These are phyloP conservation scores for Drosophila robusta DNA, from an alignment of 2,888 invertebrate species.

Conservation along the genomic window DNA sequence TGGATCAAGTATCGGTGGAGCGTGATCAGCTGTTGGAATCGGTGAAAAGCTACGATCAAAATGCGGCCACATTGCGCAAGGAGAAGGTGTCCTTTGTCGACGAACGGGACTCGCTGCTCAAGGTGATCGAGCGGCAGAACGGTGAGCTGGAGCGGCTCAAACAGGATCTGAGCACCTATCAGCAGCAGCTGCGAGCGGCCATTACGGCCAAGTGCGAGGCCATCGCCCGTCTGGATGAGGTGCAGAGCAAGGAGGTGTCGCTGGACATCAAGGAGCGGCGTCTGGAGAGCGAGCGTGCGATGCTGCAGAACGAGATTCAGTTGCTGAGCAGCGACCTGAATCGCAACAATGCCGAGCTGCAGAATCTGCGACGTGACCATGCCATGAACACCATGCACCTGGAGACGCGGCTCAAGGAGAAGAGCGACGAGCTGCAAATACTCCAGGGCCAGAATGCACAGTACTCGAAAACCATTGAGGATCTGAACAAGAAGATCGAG, in stretches of 20 bases:
- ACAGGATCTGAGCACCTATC: conserved; percentile 88
- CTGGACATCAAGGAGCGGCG: conserved; percentile 93
- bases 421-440: conserved; percentile 91
- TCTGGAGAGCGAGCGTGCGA: conserved; percentile 92
- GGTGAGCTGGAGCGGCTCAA: conserved; percentile 90
- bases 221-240: conserved; percentile 91
- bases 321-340: conserved; percentile 92
- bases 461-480: conserved; percentile 89
- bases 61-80: conserved; percentile 88
- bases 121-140: conserved; percentile 90
- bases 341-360: conserved; percentile 91
- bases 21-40: conserved; percentile 88
- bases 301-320: conserved; percentile 92
- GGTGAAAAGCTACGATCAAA: conserved; percentile 88
- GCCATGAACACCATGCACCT: conserved; percentile 88
- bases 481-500: conserved; percentile 89
- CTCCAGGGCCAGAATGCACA: conserved; percentile 89
- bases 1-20: conserved; percentile 88
- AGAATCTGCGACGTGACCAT: conserved; percentile 91
- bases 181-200: conserved; percentile 91
- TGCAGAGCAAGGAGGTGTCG: conserved; percentile 91
- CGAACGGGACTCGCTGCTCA: conserved; percentile 90
- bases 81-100: conserved; percentile 90
- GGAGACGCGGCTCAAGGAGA: conserved; percentile 91
- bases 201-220: conserved; percentile 94